Evolutionary conservation across 2,888 invertebrate species (phyloP).

Genomic region (Drosophila meridionalis): DNA sequence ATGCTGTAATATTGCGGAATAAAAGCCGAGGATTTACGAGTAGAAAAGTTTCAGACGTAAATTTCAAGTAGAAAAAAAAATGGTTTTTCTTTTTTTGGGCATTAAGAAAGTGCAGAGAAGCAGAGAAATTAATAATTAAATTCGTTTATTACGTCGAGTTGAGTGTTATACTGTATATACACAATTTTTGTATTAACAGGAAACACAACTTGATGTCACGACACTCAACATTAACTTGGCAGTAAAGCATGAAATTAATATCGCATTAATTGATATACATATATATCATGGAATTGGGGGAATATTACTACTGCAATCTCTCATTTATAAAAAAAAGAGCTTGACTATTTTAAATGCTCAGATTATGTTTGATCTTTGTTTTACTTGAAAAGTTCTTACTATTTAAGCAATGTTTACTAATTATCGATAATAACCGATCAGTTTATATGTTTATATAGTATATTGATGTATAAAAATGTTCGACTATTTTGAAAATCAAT

Average conservation of each 20-base stretch:
- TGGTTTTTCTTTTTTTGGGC: conserved; percentile 13
- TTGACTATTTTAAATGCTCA: too few species aligned
- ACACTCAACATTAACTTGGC: not conserved
- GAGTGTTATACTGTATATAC: not conserved
- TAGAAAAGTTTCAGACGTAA: conserved; percentile 21
- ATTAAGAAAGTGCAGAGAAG: conserved; percentile 16
- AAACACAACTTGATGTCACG: conserved; percentile 11
- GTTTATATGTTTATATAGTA: too few species aligned
- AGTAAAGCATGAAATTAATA: not conserved
- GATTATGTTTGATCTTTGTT: too few species aligned
- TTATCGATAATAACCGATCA: too few species aligned
- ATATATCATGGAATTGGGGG: not conserved
- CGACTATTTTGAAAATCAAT: too few species aligned
- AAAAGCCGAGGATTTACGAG: conserved; percentile 52
- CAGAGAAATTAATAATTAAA: conserved; percentile 43
- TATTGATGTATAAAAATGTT: too few species aligned
- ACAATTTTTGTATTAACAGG: conserved; percentile 6
- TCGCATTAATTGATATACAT: not conserved
- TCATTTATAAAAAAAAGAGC: too few species aligned
- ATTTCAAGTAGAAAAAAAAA: conserved; percentile 20
- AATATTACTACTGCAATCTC: too few species aligned
- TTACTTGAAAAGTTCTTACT: too few species aligned
- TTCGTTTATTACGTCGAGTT: conserved; percentile 24
- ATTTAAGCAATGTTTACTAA: too few species aligned
- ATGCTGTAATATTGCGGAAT: conserved; percentile 59